These are phyloP conservation scores for Cecidostiba fungosa DNA, from an alignment of 2,888 invertebrate species.

Conservation along the genomic window DNA sequence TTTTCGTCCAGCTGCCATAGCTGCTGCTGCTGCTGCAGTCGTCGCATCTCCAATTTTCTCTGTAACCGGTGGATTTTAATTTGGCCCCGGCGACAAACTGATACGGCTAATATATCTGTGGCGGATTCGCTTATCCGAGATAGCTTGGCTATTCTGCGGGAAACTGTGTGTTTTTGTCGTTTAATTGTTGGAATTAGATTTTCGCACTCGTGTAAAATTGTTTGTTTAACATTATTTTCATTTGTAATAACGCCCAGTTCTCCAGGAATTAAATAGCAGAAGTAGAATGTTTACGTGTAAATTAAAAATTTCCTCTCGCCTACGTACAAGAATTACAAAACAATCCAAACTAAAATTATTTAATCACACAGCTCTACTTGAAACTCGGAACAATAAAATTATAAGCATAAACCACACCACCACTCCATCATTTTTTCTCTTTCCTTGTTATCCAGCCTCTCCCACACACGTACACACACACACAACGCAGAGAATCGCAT, in stretches of 20 bases:
- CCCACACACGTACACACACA: neutral
- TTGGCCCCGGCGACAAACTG: constrained; percentile 36
- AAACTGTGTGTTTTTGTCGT: neutral
- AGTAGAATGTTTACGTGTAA: too few species aligned
- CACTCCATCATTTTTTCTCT: constrained; percentile 4
- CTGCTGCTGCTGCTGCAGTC: constrained; percentile 2
- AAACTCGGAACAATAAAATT: neutral
- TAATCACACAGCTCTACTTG: neutral
- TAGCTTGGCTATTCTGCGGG: too few species aligned
- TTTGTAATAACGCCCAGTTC: too few species aligned
- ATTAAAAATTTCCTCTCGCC: too few species aligned
- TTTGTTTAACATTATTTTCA: too few species aligned
- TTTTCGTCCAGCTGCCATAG: constrained; percentile 28
- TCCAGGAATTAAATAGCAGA: too few species aligned
- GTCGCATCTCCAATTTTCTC: constrained; percentile 62
- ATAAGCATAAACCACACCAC: neutral
- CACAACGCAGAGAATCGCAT: constrained; percentile 30
- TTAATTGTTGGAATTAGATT: neutral
- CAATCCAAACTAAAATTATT: neutral
- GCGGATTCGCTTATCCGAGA: neutral
- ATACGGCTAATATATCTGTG: neutral
- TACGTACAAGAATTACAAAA: too few species aligned
- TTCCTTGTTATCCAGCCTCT: neutral
- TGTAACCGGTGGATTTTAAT: constrained; percentile 66
- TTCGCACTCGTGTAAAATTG: neutral